Base-by-base conservation (phyloP, 2,797 vertebrate species). In the Mormyrus hasselquistii region DNA sequence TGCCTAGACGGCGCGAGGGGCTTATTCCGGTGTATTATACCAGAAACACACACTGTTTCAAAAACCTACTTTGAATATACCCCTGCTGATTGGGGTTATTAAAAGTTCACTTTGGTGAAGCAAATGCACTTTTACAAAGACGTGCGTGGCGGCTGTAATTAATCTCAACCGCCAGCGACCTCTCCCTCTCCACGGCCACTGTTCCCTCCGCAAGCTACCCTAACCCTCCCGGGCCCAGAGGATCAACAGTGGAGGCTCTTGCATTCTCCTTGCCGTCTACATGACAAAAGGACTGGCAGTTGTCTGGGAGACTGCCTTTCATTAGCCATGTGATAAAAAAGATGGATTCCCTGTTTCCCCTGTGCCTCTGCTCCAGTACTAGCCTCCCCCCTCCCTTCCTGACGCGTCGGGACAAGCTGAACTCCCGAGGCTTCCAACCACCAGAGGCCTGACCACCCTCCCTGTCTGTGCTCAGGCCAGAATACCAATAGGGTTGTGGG, bases 311-410 rank as follows among this genome's bases (percentile, higher is more conserved):
- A 96, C 95, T 9, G 89, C 91, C 93, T 95, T 95, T 96, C 95
- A 94, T 92, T 91, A 92, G 93, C 92, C 92, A 92, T 94, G 95
- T 94, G 94, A 95, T 95, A 96, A 95, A 96, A 95, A 93, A 95
- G 94, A 96, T 94, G 95, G 94, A 95, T 96, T 94, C 93, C 93
- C 91, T 87, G 84, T 90, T 91, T 93, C 92, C 89, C 88, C 91
- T 84, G 88, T 52, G 82, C 10, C 49, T 73, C 53, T 83, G 6
- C 14, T 34, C 69, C 34, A 16, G 29, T 2, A 29, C 79, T 87
- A 84, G 88, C 38, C 88, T 89, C 59, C 38, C 55, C 85, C 90
- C 87, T 90, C 86, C 88, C 90, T 91, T 53, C 62, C 85, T 65
- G 90, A 88, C 87, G 79, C 65, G 62, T 52, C 65, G 44, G 91